Evolutionary conservation across 2,113 vertebrate species (phyloP), one percentile per base, ranked within the genome.

Genomic region (Onychostruthus taczanowskii): DNA sequence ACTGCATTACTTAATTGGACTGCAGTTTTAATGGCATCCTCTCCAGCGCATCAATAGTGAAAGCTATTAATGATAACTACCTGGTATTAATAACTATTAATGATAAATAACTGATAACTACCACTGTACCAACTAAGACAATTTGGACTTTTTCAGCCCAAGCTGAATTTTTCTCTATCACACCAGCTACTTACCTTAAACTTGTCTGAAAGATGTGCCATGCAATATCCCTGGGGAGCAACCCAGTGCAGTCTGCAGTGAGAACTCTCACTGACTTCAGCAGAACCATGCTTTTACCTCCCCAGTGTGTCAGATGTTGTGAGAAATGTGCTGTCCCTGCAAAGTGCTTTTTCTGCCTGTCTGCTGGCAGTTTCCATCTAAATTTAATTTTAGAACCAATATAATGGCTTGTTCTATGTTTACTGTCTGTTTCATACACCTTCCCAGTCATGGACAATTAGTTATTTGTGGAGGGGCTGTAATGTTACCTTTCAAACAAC

Each of bases 381-480:
- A 84, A 74, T 84, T 79, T 84, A 85, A 83, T 95, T 96, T 93
- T 69, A 85, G 74, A 78, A 55, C 50, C 78, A 50, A 19, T 83
- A 35, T 47, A 94, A 93, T 76, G 58, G 77, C 80, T 92, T 84
- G 56, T 81, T 94, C 78, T 75, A 1, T 90, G 86, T 92, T 94
- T 89, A 37, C 90, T 90, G 8, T 58, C 23, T 79, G 74, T 87
- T 91, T 83, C 61, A 10, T 66, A 23, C 27, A 41, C n/a, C 66
- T 89, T 68, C 81, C 74, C 72, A 59, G 89, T 77, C 84, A 76
- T 4, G 63, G 78, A 67, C 75, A 86, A 47, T 95, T 82, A 94
- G 78, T 83, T 87, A 50, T 64, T 62, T 87, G 41, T 76, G 68
- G 84, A 58, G 67, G 62, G 41, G 67, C 23, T 14, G 46, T 27